A percentile compares a stretch with the other conserved stretches of the same genome.
Conservation (phyloP, 2,888 invertebrate species). For the Meiosimyza decipiens region DNA sequence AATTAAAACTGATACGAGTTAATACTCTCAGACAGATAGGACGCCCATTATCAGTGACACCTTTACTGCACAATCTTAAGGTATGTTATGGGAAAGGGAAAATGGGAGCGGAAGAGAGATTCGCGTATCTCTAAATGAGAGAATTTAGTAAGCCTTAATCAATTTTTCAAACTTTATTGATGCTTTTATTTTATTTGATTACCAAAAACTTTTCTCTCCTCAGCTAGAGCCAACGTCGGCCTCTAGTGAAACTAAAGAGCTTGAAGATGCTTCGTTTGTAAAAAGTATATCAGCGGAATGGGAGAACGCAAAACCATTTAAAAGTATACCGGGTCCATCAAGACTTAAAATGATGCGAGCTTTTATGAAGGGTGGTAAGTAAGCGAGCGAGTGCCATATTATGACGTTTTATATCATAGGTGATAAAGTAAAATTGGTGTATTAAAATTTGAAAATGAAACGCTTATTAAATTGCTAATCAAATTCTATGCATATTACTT, state of each 20-base stretch:
- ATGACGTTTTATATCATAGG: too few relatives aligned
- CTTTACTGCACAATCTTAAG: slow-evolving; percentile 8
- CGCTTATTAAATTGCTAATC: too few relatives aligned
- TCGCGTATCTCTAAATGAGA: too few relatives aligned
- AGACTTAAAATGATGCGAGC: slow-evolving; percentile 51
- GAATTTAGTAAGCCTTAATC: too few relatives aligned
- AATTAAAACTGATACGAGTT: background rate
- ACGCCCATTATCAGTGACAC: slow-evolving; percentile 5
- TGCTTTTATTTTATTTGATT: too few relatives aligned
- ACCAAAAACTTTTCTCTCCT: too few relatives aligned
- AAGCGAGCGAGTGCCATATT: background rate
- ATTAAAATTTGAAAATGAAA: too few relatives aligned
- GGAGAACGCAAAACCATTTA: slow-evolving; percentile 49
- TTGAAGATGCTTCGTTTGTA: background rate
- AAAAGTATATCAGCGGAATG: slow-evolving; percentile 45
- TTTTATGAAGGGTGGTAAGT: slow-evolving; percentile 51
- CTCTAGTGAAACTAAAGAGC: too few relatives aligned
- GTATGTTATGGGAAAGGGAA: background rate
- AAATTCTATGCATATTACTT: too few relatives aligned
- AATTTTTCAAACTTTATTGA: too few relatives aligned
- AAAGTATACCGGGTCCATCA: slow-evolving; percentile 54
- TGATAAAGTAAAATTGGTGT: too few relatives aligned
- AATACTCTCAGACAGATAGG: background rate
- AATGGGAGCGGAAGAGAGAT: background rate
- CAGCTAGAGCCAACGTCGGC: too few relatives aligned